Base-by-base conservation (phyloP, 1,140 invertebrate species). In the Macrosteles quadrilineatus region DNA sequence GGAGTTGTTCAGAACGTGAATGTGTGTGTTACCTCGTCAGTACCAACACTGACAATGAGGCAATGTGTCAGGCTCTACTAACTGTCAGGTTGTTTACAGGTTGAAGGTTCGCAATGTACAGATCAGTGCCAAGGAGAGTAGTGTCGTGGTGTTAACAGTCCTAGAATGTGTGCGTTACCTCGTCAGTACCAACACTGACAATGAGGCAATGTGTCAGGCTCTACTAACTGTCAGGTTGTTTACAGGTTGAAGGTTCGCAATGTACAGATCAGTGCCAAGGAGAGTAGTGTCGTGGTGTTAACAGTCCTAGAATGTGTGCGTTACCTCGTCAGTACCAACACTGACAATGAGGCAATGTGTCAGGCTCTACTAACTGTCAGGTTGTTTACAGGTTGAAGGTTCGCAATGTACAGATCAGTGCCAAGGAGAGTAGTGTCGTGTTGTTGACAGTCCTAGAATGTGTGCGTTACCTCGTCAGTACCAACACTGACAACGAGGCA, bases 221-320 rank as follows among this genome's bases (percentile, higher is more conserved):
- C 30, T 77, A 40, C 32, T 77, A 12, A n/a, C n/a, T n/a, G n/a
- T n/a, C n/a, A n/a, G n/a, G n/a, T n/a, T n/a, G n/a, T n/a, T n/a
- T n/a, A n/a, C n/a, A 74, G 66, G 50, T 68, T 64, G 31, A 71
- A 70, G 30, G 78, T 79, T 23, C 83, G 82, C 67, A 81, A 75
- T 72, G 81, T 85, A 3, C 78, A 81, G 70, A 75, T 81, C 1
- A 89, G 85, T 75, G 78, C 79, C 19, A 86, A 84, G 11, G 90
- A 93, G 80, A 82, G 81, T 43, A 78, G 81, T 25, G 85, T 86
- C 0, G 81, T 91, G 25, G 80, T 87, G 0, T 84, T 79, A 70
- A 84, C 89, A 9, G 90, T 87, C 74, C 81, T 87, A 25, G 91
- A 93, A 80, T 93, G 91, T 77, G 73, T 91, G 23, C 85, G 85